Percentiles rank a stretch among this genome's conserved stretches.
Conservation (phyloP, 2,797 vertebrate genomes). For the Antrozous pallidus region DNA sequence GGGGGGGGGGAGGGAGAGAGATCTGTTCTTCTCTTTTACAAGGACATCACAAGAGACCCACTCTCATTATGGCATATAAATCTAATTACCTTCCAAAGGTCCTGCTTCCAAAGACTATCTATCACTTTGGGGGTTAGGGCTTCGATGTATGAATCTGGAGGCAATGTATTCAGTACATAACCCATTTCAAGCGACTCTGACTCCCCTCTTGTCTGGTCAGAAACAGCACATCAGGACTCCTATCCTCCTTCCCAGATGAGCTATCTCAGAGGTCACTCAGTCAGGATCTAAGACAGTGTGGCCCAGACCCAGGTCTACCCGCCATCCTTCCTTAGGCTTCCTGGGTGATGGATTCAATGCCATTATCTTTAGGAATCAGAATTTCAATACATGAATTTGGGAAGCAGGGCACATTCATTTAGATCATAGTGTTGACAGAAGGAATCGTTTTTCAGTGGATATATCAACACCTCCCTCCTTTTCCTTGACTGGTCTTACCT, state of each 20-base stretch:
- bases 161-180: not conserved
- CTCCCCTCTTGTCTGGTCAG: not conserved
- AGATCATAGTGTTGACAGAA: not conserved
- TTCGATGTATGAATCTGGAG: not conserved
- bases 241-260: rapidly evolving
- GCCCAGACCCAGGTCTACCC: not conserved
- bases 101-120: not conserved
- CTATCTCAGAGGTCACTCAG: rapidly evolving
- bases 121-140: not conserved
- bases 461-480: not conserved
- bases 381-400: not conserved
- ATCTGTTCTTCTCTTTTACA: too few relatives aligned
- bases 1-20: too few relatives aligned
- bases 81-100: not conserved
- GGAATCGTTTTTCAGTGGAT: not conserved
- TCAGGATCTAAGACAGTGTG: not conserved
- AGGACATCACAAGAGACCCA: too few relatives aligned
- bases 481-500: not conserved
- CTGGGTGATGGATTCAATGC: not conserved
- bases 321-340: not conserved
- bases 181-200: not conserved
- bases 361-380: not conserved
- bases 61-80: not conserved
- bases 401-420: not conserved
- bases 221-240: not conserved